These are phyloP conservation scores for Monochamus saltuarius DNA, from an alignment of 1,140 invertebrate species.

Conservation along the genomic window DNA sequence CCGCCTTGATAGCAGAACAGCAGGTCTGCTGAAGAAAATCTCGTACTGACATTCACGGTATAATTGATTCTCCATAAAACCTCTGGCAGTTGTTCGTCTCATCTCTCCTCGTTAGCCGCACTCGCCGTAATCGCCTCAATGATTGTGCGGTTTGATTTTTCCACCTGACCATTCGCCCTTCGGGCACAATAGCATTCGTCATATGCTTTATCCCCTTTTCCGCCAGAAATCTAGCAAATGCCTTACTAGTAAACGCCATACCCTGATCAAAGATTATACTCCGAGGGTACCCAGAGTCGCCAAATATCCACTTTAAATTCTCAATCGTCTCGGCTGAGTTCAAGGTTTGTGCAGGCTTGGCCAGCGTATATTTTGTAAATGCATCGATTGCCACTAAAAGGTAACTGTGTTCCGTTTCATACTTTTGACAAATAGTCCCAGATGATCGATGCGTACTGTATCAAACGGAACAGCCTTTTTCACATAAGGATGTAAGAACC, in stretches of 20 bases:
- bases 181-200: conserved; percentile 42
- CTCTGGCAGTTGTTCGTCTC: conserved; percentile 35
- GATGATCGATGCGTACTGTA: conserved; percentile 39
- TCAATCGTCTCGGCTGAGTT: too few relatives aligned
- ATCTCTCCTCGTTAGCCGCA: conserved; percentile 30
- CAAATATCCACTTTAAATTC: too few relatives aligned
- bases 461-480: conserved; percentile 27
- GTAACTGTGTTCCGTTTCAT: conserved; percentile 34
- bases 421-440: conserved; percentile 36
- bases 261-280: conserved; percentile 35
- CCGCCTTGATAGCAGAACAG: conserved; percentile 5
- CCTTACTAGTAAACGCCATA: conserved; percentile 32
- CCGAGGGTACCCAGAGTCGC: conserved; percentile 31
- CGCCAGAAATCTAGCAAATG: conserved; percentile 37
- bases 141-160: conserved; percentile 37
- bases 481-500: conserved; percentile 14
- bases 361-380: conserved; percentile 43
- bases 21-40: conserved; percentile 4
- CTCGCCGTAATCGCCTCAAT: conserved; percentile 17
- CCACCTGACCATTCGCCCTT: conserved; percentile 43
- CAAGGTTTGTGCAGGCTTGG: conserved; percentile 20
- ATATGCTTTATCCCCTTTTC: conserved; percentile 34
- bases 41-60: conserved; percentile 3
- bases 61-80: conserved; percentile 42
- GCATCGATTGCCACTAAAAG: conserved; percentile 48